Conservation (phyloP, 2,888 invertebrate species). For the Pycnomerus fuliginosus region DNA sequence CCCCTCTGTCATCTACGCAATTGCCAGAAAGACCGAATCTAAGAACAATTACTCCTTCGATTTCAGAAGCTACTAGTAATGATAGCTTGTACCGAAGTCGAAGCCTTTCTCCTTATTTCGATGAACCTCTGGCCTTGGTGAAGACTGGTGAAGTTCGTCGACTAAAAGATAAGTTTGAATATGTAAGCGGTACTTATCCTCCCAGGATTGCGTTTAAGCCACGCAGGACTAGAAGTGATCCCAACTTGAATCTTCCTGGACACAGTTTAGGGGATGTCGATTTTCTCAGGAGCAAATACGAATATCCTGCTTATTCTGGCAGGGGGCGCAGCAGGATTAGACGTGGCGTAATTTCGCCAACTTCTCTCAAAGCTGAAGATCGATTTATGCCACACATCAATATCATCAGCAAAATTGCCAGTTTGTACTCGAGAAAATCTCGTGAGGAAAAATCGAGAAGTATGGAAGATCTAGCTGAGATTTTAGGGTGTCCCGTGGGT, state of each 20-base stretch:
- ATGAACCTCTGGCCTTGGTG: conserved; percentile 68
- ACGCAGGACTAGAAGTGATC: conserved; percentile 74
- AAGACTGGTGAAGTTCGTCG: conserved; percentile 77
- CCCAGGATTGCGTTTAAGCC: conserved; percentile 46
- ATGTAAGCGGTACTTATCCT: conserved; percentile 52
- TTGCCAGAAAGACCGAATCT: conserved; percentile 48
- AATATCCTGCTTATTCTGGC: conserved; percentile 52
- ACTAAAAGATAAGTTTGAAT: conserved; percentile 77
- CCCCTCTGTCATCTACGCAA: conserved; percentile 54
- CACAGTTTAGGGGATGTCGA: conserved; percentile 59
- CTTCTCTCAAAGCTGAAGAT: conserved; percentile 66
- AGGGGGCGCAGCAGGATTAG: conserved; percentile 56
- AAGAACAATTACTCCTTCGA: conserved; percentile 48
- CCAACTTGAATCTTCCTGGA: conserved; percentile 64
- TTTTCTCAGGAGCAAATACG: conserved; percentile 62
- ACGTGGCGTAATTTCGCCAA: conserved; percentile 60
- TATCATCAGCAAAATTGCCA: conserved; percentile 83
- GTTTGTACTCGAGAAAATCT: conserved; percentile 49
- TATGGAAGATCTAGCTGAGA: conserved; percentile 46
- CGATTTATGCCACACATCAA: conserved; percentile 86
- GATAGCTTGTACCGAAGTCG: conserved; percentile 70
- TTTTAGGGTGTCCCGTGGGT: conserved; percentile 56
- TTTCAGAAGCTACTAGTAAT: conserved; percentile 59
- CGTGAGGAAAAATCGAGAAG: conserved; percentile 39
- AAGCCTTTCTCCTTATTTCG: conserved; percentile 72